Evolutionary conservation across 2,888 invertebrate genomes (phyloP).

Genomic region (Rhingia rostrata): DNA sequence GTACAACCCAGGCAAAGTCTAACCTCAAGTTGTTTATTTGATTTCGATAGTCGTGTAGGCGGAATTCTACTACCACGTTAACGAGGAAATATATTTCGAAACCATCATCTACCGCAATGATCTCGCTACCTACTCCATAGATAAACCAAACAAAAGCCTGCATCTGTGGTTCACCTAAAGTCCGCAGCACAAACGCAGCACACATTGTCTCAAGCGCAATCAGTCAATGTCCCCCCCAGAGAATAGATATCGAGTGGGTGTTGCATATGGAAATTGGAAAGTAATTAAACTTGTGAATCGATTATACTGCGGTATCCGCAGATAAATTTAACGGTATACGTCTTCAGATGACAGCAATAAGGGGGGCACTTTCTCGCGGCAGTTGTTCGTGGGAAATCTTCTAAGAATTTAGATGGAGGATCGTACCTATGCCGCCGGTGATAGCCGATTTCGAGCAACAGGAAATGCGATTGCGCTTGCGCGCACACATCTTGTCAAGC

Average conservation of each 20-base stretch:
- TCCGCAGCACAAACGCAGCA: neutral
- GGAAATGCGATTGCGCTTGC: conserved; percentile 48
- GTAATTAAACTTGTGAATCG: conserved; percentile 57
- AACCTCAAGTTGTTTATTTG: conserved; percentile 12
- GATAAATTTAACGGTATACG: conserved; percentile 47
- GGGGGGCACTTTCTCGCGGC: conserved; percentile 5
- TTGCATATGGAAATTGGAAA: conserved; percentile 58
- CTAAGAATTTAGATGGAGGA: too few relatives aligned
- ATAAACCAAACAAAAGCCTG: conserved; percentile 16
- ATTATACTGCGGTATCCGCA: conserved; percentile 25
- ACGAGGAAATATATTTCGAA: conserved; percentile 43
- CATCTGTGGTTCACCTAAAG: conserved; percentile 7
- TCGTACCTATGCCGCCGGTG: neutral
- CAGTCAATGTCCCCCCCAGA: conserved; percentile 33
- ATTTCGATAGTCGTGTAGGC: conserved; percentile 27
- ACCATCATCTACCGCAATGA: conserved; percentile 20
- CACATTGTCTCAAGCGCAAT: conserved; percentile 31
- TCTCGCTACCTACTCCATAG: conserved; percentile 8
- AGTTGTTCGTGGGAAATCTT: neutral
- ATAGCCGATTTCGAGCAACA: conserved; percentile 20
- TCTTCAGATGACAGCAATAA: conserved; percentile 15
- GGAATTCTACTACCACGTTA: conserved; percentile 34
- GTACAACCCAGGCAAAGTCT: neutral
- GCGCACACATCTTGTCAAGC: conserved; percentile 39
- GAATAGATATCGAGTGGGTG: conserved; percentile 54